phyloP scores from a whole-genome alignment of 2,888 invertebrate species.

The Heliconius sara region DNA sequence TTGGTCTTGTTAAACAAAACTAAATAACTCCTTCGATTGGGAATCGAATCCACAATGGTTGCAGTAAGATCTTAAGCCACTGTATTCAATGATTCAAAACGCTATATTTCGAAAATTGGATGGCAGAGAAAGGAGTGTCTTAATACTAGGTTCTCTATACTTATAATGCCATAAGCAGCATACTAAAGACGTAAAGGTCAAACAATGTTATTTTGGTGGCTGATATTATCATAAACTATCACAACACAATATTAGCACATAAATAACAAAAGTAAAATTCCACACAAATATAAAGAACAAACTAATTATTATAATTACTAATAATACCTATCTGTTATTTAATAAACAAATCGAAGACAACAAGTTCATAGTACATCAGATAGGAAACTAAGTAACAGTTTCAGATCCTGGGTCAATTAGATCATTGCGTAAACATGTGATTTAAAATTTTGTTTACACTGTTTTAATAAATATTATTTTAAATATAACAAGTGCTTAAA shows the following conservation, averaged over 20 bases:
- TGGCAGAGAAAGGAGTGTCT: not conserved
- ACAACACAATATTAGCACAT: not conserved
- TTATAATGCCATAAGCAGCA: no score
- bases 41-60: not conserved
- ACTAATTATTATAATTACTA: constrained; percentile 20
- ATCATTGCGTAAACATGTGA: constrained; percentile 40
- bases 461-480: not conserved
- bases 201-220: no score
- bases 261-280: constrained; percentile 4
- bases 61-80: not conserved
- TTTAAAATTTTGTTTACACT: constrained; percentile 25
- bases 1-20: not conserved
- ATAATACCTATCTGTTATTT: constrained; percentile 20
- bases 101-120: not conserved
- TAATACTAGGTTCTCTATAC: not conserved
- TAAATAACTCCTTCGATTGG: not conserved
- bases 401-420: constrained; percentile 42
- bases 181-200: no score
- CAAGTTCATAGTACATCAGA: constrained; percentile 45
- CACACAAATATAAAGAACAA: not conserved
- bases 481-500: constrained; percentile 16
- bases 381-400: constrained; percentile 44
- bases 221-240: not conserved
- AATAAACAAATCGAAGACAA: constrained; percentile 39
- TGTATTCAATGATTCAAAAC: not conserved